phyloP scores from a whole-genome alignment of 2,797 vertebrate species.

The Gymnothorax reevesii region DNA sequence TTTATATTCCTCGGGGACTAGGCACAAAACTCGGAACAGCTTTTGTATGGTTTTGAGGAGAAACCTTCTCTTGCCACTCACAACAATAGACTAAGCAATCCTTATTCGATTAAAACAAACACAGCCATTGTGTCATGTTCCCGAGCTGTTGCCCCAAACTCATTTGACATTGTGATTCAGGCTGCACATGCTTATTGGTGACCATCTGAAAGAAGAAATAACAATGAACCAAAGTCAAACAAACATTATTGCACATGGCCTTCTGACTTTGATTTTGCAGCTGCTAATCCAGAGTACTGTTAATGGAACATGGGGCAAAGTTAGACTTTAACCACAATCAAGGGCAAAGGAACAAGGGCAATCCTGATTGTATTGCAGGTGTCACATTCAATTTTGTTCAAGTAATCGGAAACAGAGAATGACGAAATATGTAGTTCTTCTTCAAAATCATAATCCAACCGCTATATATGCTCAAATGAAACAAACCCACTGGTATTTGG shows the following conservation, averaged over 20 bases:
- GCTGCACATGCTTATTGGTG: slow-evolving; percentile 37
- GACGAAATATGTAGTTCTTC: not conserved
- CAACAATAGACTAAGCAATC: slow-evolving; percentile 60
- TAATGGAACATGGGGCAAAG: not conserved
- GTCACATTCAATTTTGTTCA: not conserved
- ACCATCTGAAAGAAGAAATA: slow-evolving; percentile 23
- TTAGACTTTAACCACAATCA: slow-evolving; percentile 1
- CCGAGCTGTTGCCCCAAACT: slow-evolving; percentile 53
- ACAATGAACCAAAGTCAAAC: slow-evolving; percentile 5
- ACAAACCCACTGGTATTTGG: not conserved
- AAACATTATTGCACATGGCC: not conserved
- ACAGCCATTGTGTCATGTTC: slow-evolving; percentile 60
- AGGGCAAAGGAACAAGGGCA: not conserved
- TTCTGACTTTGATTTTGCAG: slow-evolving; percentile 34
- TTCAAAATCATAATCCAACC: not conserved
- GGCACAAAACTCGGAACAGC: slow-evolving; percentile 77
- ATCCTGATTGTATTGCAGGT: not conserved
- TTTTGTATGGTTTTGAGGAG: slow-evolving; percentile 66
- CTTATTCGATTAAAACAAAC: slow-evolving; percentile 65
- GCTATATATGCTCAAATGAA: not conserved
- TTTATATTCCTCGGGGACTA: slow-evolving; percentile 58
- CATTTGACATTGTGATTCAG: slow-evolving; percentile 51
- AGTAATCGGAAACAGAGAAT: not conserved
- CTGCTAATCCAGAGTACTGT: slow-evolving; percentile 34
- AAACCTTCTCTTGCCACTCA: slow-evolving; percentile 54